phyloP scores from a whole-genome alignment of 2,797 vertebrate genomes.

The Urophycis tenuis region DNA sequence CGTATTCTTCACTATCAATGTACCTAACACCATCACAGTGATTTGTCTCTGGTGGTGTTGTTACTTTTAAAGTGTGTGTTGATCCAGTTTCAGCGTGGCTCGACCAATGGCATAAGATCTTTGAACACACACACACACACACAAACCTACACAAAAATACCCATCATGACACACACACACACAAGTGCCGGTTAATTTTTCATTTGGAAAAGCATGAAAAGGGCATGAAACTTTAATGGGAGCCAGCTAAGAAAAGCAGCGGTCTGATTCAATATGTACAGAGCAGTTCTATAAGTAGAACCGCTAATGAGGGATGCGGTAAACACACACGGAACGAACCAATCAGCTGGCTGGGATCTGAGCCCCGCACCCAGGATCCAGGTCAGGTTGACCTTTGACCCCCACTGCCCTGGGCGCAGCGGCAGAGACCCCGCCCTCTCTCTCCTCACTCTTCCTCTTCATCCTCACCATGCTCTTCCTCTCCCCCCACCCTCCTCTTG shows the following conservation, averaged over 20 bases:
- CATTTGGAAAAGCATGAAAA: constrained; percentile 58
- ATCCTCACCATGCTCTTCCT: too few relatives aligned
- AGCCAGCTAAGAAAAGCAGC: constrained; percentile 52
- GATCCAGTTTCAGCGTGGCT: too few relatives aligned
- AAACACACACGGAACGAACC: constrained; percentile 49
- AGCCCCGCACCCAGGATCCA: neutral
- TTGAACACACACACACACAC: constrained; percentile 1
- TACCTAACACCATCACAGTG: too few relatives aligned
- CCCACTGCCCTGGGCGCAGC: neutral
- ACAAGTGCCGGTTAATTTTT: constrained; percentile 57
- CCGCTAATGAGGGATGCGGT: constrained; percentile 44
- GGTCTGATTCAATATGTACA: constrained; percentile 68
- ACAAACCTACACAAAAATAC: neutral
- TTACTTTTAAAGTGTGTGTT: too few relatives aligned
- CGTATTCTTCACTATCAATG: too few relatives aligned
- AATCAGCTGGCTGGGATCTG: constrained; percentile 33
- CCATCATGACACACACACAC: constrained; percentile 22
- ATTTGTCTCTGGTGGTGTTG: too few relatives aligned
- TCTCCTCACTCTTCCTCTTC: too few relatives aligned
- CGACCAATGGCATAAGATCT: neutral
- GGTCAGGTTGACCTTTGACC: neutral
- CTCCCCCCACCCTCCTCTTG: neutral
- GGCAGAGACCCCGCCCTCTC: neutral
- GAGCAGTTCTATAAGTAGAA: constrained; percentile 26
- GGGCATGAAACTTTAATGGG: constrained; percentile 63